Evolutionary conservation across 2,888 invertebrate genomes (phyloP), one percentile per base, ranked within the genome.

Genomic region (Masnerella sp.): DNA sequence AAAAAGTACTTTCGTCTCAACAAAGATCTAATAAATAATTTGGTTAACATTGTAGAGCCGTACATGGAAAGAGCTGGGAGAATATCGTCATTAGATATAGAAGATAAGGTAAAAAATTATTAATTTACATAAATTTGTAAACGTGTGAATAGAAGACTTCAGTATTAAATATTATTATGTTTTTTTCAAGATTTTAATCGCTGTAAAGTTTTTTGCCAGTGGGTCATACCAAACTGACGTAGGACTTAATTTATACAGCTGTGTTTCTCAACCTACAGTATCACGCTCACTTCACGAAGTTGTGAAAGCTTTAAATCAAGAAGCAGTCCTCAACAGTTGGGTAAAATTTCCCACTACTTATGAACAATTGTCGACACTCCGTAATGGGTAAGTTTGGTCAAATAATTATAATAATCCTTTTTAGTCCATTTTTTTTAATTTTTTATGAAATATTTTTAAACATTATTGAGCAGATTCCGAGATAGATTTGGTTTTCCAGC

Each of bases 311-410:
- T 42, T 42, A 20, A 42, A 42, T 20, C n/a, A 43, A 14, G 2
- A 3, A 11, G 11, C 42, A n/a, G n/a, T 42, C 1, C 18, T 42
- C 14, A 43, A 43, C 8, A 12, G 25, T 1, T 43, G 43, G 43
- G 25, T 43, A 8, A n/a, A 25, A 14, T 43, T 43, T 43, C 43
- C 43, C 8, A 15, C 15, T 1, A 28, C 47, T 2, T 47, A 47
- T 28, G 47, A 28, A 17, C 30, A 47, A 47, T 30, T 47, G 17
- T 5, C 9, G 1, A 12, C 8, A n/a, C 30, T 47, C 5, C 28
- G 47, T 17, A 12, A 47, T 47, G 47, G 30, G 47, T 30, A 43
- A 25, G 30, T 30, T 22, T n/a, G n/a, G n/a, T n/a, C n/a, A n/a
- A n/a, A n/a, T n/a, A n/a, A n/a, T n/a, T n/a, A n/a, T n/a, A n/a